Base-by-base conservation (phyloP, 2,888 invertebrate species). In the Sphaerophoria taeniata region DNA sequence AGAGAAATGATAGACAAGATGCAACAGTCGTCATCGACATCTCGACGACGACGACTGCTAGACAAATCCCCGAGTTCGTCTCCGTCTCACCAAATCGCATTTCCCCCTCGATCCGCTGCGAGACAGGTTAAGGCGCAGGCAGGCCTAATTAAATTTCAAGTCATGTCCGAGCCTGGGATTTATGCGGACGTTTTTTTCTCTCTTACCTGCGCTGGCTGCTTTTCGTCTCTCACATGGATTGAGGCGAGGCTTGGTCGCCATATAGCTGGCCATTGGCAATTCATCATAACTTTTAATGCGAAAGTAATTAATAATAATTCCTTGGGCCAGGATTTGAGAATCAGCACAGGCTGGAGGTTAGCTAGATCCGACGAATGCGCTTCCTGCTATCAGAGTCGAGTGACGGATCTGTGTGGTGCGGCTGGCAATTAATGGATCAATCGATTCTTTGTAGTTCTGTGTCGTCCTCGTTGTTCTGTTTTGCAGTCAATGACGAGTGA, bases 251-350 rank as follows among this genome's bases (percentile, higher is more conserved):
- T 70, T 81, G 24, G 24, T 24, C 24, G 24, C 24, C 24, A 24
- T 24, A 2, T 24, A 24, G 24, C 24, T 24, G 24, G 24, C 24
- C 24, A 24, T 24, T 24, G 81, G 85, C 85, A 74, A 86, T 82
- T 78, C 78, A 82, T 86, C 86, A 86, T 82, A 86, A 86, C 86
- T 65, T 82, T 82, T 82, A 86, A 86, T 86, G 82, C 82, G 86
- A 86, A 82, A 86, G 81, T 82, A 86, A 86, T 86, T 86, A 82
- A 86, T 82, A 82, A 86, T 77, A 82, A 74, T 86, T 82, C 85
- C 76, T 76, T 81, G 73, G 85, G 69, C 72, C 67, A 51, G 76
- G 81, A 69, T 61, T 67, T 56, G 73, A 71, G 65, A 24, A 24
- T 65, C 65, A 65, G 45, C 49, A 39, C 7, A 11, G 67, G 24